These are phyloP conservation scores for Thalassarche chlororhynchos DNA, from an alignment of 2,113 vertebrate species.

Conservation along the genomic window DNA sequence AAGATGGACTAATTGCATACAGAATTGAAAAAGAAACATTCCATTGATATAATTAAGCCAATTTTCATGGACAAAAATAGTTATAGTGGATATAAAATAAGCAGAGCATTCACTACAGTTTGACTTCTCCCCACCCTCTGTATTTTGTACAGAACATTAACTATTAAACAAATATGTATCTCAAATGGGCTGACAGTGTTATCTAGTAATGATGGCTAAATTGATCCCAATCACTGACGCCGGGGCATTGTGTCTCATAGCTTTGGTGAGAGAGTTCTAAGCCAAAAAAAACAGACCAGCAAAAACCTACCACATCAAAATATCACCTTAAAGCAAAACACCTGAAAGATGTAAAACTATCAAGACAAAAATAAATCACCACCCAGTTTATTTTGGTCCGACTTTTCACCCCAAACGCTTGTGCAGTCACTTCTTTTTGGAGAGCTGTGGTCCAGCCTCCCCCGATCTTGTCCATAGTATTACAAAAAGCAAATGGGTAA, in stretches of 20 bases:
- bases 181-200: slow-evolving; percentile 57
- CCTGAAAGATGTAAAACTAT: slow-evolving; percentile 24
- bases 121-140: slow-evolving; percentile 48
- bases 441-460: background rate
- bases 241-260: background rate
- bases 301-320: background rate
- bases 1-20: slow-evolving; percentile 92
- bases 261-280: background rate
- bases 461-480: background rate
- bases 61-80: slow-evolving; percentile 91
- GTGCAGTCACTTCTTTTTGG: background rate
- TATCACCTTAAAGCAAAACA: slow-evolving; percentile 14
- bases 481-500: background rate
- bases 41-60: slow-evolving; percentile 91
- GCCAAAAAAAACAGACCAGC: slow-evolving; percentile 6
- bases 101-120: slow-evolving; percentile 83
- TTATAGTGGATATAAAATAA: slow-evolving; percentile 88
- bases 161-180: slow-evolving; percentile 85
- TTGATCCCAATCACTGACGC: slow-evolving; percentile 76
- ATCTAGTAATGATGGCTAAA: slow-evolving; percentile 84
- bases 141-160: slow-evolving; percentile 81
- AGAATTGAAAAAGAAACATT: slow-evolving; percentile 89
- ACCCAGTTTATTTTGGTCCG: background rate
- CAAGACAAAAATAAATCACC: background rate
- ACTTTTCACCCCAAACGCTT: background rate